phyloP scores from a whole-genome alignment of 2,797 vertebrate species.

The Hoplostethus atlanticus region DNA sequence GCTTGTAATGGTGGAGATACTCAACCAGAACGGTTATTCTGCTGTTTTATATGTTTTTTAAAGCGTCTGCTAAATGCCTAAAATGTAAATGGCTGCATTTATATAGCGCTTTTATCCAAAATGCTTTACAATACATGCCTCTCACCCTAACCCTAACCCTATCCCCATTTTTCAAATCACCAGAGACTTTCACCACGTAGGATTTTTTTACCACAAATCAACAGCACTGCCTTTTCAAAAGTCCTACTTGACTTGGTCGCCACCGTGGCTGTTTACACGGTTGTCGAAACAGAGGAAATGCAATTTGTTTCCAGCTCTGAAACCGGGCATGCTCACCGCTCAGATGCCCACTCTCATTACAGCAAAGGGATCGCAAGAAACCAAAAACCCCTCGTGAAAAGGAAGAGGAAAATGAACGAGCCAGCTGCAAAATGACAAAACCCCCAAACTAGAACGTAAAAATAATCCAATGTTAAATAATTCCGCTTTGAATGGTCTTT shows the following conservation, averaged over 20 bases:
- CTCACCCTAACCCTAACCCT: too few relatives aligned
- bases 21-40: too few relatives aligned
- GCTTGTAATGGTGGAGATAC: too few relatives aligned
- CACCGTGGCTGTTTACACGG: conserved; percentile 45
- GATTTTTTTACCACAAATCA: background rate
- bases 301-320: conserved; percentile 64
- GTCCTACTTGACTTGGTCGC: conserved; percentile 27
- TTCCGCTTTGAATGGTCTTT: conserved; percentile 73
- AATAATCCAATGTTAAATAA: conserved; percentile 72
- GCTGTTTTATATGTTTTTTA: background rate
- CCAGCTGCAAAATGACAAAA: conserved; percentile 57
- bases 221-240: conserved; percentile 30
- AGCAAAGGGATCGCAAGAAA: conserved; percentile 53
- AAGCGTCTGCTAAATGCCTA: background rate
- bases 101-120: too few relatives aligned
- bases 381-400: conserved; percentile 39
- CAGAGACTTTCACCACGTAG: background rate
- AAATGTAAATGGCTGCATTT: background rate
- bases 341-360: conserved; percentile 63
- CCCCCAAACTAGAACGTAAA: conserved; percentile 63
- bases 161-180: background rate
- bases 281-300: conserved; percentile 56
- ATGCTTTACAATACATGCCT: conserved; percentile 9
- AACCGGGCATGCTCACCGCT: conserved; percentile 52
- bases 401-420: conserved; percentile 57